Conservation (phyloP, 2,888 invertebrate species). For the Phymatocera aterrima region DNA sequence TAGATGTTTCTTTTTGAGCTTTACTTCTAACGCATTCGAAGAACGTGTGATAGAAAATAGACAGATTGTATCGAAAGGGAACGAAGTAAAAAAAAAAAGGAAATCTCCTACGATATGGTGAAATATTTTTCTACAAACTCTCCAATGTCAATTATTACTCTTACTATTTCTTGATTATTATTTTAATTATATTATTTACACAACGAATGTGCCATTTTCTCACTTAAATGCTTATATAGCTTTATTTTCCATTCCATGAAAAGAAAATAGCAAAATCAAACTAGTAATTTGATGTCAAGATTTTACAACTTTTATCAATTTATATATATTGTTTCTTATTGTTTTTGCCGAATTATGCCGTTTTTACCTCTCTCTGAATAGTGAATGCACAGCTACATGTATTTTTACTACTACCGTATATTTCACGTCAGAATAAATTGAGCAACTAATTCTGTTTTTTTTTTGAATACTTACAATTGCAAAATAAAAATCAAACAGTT, state of each 20-base stretch:
- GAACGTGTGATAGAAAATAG: background rate
- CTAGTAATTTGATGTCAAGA: background rate
- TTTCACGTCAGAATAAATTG: too few species aligned
- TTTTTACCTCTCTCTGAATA: too few species aligned
- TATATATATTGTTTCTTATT: too few species aligned
- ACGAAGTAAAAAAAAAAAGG: background rate
- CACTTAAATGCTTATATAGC: slow-evolving; percentile 6
- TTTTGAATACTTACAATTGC: too few species aligned
- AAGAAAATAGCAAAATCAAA: background rate
- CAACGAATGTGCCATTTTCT: slow-evolving; percentile 31
- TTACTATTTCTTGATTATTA: background rate
- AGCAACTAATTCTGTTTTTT: too few species aligned
- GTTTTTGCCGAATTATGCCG: too few species aligned
- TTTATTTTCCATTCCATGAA: slow-evolving; percentile 33
- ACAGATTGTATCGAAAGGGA: background rate
- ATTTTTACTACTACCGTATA: too few species aligned
- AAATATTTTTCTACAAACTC: slow-evolving; percentile 30
- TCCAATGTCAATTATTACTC: slow-evolving; percentile 23
- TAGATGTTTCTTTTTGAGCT: background rate
- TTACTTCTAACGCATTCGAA: background rate
- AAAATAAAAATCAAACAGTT: too few species aligned
- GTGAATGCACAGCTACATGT: too few species aligned
- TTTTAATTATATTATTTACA: slow-evolving; percentile 9
- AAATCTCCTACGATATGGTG: background rate
- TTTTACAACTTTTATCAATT: background rate